Evolutionary conservation across 2,888 invertebrate genomes (phyloP), one percentile per base, ranked within the genome.

Genomic region (Dinocampus coccinellae): DNA sequence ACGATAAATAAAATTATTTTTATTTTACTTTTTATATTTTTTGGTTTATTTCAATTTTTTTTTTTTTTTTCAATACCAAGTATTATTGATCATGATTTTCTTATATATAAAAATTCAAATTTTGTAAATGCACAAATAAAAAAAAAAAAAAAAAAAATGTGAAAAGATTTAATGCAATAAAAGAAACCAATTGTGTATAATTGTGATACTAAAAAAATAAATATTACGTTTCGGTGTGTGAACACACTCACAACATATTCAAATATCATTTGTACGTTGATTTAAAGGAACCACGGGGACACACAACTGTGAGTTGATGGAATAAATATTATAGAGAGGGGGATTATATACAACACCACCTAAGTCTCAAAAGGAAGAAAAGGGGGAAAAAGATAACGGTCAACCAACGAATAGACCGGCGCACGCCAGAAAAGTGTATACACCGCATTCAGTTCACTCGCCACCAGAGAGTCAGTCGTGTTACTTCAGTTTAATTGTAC

Each of bases 331-430:
- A 3, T 42, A 33, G 24, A 47, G 64, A 22, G 36, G 29, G 53
- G 22, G 58, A 33, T 13, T 65, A 7, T 47, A 47, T 47, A 47
- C 16, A n/a, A 47, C 47, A 47, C 47, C 47, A 16, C 20, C 47
- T 47, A 47, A 47, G 47, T 16, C 16, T 16, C 7, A 26, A 65
- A 60, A 52, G 65, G 65, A 70, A 60, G 65, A 70, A 65, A 70
- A 70, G 65, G 70, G 70, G 70, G 47, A 47, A 47, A 70, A 70
- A 70, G 70, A 70, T 70, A 70, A 70, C 70, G 70, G 70, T 70
- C 65, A 65, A 36, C 58, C 65, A 22, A 60, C 64, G 63, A 64
- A 57, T 33, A 70, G 70, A 52, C 70, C 65, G 64, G 36, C 70
- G 65, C 65, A 65, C 62, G 60, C 11, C 47, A 4, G 57, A 26